Conservation (phyloP, 2,797 vertebrate species). For the Sandelia bainsii region DNA sequence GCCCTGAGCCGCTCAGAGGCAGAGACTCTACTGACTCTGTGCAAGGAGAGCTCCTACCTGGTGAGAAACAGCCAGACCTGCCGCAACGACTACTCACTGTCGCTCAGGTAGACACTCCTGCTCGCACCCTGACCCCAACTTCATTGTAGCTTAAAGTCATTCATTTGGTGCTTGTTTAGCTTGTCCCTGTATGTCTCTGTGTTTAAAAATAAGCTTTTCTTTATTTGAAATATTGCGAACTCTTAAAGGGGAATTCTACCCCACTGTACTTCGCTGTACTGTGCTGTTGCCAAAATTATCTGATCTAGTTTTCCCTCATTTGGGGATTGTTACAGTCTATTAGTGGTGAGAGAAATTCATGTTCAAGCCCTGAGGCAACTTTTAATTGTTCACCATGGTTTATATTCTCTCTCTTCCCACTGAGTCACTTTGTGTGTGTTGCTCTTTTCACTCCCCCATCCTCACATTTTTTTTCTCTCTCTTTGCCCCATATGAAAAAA, state of each 20-base stretch:
- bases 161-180: neutral
- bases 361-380: constrained; percentile 13
- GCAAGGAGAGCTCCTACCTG: constrained; percentile 95
- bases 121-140: neutral
- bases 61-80: constrained; percentile 94
- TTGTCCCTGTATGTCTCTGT: neutral
- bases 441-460: neutral
- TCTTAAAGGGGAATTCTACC: constrained; percentile 35
- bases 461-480: neutral
- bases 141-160: neutral
- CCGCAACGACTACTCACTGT: constrained; percentile 91
- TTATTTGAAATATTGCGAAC: neutral
- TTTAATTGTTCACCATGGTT: constrained; percentile 27
- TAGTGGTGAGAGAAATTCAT: constrained; percentile 12
- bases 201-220: constrained; percentile 5
- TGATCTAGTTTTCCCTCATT: constrained; percentile 22
- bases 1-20: constrained; percentile 90
- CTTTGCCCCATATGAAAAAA: neutral
- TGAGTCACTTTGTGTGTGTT: neutral
- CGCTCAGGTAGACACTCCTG: constrained; percentile 87
- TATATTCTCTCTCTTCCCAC: neutral
- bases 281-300: constrained; percentile 14
- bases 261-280: neutral
- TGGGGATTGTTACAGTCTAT: constrained; percentile 10
- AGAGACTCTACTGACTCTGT: constrained; percentile 90